phyloP scores from a whole-genome alignment of 2,888 invertebrate species.

The Acanthosepion esculentum region DNA sequence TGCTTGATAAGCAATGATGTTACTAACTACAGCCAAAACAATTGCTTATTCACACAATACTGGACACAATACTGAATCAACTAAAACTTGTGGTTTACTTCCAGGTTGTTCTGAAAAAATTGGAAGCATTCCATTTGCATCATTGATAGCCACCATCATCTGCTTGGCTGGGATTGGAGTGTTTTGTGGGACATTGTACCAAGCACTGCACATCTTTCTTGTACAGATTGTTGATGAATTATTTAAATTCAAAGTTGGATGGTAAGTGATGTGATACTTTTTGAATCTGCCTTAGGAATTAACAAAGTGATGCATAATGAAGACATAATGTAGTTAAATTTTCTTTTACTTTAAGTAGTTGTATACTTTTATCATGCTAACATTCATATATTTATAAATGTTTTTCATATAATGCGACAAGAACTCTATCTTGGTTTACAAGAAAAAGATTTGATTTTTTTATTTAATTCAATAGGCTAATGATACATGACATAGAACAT shows the following conservation, averaged over 20 bases:
- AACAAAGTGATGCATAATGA: too few species aligned
- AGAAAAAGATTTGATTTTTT: too few species aligned
- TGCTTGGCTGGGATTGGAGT: slow-evolving; percentile 71
- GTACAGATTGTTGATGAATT: slow-evolving; percentile 70
- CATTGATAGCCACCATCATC: slow-evolving; percentile 71
- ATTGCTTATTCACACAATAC: background rate
- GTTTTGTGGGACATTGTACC: slow-evolving; percentile 73
- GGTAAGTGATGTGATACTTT: slow-evolving; percentile 61
- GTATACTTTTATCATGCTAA: too few species aligned
- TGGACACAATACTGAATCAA: background rate
- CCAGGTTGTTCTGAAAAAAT: slow-evolving; percentile 62
- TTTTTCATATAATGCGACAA: too few species aligned
- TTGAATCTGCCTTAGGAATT: background rate
- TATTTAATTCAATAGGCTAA: too few species aligned
- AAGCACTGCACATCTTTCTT: slow-evolving; percentile 69
- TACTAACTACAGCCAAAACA: background rate
- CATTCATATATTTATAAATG: too few species aligned
- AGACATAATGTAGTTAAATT: too few species aligned
- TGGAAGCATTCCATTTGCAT: slow-evolving; percentile 73
- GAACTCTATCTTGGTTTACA: too few species aligned
- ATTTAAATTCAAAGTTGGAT: slow-evolving; percentile 69
- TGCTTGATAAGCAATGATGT: background rate
- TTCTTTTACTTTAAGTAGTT: too few species aligned
- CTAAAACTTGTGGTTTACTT: slow-evolving; percentile 44
- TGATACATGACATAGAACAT: too few species aligned